A percentile compares a stretch with the other conserved stretches of the same genome.
phyloP scores from a whole-genome alignment of 2,113 vertebrate genomes.

The Rhinoptilus africanus region DNA sequence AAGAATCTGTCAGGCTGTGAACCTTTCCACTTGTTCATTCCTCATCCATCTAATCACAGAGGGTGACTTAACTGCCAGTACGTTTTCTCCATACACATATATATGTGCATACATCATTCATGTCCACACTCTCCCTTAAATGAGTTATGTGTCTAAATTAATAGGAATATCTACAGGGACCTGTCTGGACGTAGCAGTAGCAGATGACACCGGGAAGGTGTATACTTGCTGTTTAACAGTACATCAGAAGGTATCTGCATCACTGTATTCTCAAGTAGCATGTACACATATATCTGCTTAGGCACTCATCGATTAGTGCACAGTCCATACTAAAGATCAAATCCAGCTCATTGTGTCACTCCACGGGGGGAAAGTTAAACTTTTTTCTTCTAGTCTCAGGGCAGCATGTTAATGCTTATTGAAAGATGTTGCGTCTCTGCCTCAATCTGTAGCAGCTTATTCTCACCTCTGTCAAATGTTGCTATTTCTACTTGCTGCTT shows the following conservation, averaged over 20 bases:
- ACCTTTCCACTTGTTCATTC: not conserved
- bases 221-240: not conserved
- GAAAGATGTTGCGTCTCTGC: not conserved
- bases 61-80: not conserved
- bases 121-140: not conserved
- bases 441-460: not conserved
- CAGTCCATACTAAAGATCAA: not conserved
- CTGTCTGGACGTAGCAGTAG: not conserved
- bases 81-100: not conserved
- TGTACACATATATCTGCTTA: accelerated
- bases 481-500: not conserved
- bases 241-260: not conserved
- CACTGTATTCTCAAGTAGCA: not conserved
- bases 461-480: not conserved
- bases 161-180: not conserved
- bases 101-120: not conserved
- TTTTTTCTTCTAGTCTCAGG: not conserved
- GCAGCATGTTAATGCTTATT: not conserved
- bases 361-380: not conserved
- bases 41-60: not conserved
- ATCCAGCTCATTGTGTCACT: not conserved
- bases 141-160: not conserved
- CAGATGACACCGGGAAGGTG: not conserved
- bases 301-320: not conserved
- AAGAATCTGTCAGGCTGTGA: not conserved